Percentiles rank a stretch among this genome's conserved stretches.
Evolutionary conservation across 92 coral and sea anemone genomes (phyloP).

Genomic region (Siderastrea radians): DNA sequence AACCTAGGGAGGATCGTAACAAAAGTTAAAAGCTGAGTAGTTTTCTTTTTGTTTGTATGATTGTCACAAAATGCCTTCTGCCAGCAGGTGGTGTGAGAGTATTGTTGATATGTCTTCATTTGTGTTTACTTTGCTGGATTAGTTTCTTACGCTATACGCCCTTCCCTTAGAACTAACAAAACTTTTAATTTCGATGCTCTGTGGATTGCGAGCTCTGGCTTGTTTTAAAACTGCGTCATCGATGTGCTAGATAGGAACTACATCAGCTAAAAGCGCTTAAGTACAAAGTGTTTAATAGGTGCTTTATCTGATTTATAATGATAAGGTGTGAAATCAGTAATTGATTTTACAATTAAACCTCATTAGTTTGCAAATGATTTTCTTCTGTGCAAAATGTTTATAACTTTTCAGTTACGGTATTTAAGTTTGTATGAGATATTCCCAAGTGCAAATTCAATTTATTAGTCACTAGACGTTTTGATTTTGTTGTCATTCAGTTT

Average conservation of each 20-base stretch:
- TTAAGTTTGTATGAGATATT: neutral
- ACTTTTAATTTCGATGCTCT: neutral
- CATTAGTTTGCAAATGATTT: neutral
- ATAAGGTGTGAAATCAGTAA: neutral
- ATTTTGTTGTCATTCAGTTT: too few species aligned
- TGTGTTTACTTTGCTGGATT: neutral
- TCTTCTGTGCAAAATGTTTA: neutral
- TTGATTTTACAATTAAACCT: neutral
- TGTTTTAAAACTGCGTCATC: neutral
- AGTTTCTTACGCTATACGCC: neutral
- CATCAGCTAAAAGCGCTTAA: neutral
- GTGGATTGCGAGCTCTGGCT: too few species aligned
- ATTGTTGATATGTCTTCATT: too few species aligned
- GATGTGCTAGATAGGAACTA: neutral
- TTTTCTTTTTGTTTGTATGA: constrained; percentile 7
- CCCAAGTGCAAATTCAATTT: neutral
- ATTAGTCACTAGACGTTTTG: too few species aligned
- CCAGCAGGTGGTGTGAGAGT: constrained; percentile 20
- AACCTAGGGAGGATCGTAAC: constrained; percentile 1
- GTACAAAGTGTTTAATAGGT: neutral
- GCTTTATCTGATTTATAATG: neutral
- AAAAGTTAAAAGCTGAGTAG: constrained; percentile 4
- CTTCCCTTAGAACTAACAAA: neutral
- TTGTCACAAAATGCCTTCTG: constrained; percentile 20
- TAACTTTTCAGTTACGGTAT: neutral